A percentile compares a stretch with the other conserved stretches of the same genome.
Conservation (phyloP, 2,113 vertebrate species). For the Apus apus region DNA sequence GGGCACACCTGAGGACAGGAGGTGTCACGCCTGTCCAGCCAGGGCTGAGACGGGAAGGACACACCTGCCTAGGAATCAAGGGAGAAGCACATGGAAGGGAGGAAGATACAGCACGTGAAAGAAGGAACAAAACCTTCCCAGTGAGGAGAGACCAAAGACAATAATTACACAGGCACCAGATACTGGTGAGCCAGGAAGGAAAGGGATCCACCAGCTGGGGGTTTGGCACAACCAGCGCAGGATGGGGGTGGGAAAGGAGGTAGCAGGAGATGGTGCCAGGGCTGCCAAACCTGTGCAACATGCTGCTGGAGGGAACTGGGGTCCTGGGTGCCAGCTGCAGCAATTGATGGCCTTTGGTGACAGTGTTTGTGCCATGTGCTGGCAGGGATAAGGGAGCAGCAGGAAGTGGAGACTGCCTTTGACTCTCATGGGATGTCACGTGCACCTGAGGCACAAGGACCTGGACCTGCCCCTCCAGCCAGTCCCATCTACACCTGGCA, state of each 20-base stretch:
- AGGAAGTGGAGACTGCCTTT: not conserved
- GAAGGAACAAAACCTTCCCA: not conserved
- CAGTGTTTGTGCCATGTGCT: not conserved
- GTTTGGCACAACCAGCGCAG: not conserved
- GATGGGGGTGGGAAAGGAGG: not conserved
- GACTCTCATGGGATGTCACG: accelerated
- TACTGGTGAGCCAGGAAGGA: not conserved
- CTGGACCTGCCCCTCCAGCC: not conserved
- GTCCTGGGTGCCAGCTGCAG: not conserved
- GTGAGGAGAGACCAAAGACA: not conserved
- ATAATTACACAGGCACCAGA: not conserved
- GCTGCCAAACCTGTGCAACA: not conserved
- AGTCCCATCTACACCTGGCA: accelerated
- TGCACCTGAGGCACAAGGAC: not conserved
- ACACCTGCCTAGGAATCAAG: not conserved
- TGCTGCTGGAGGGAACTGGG: accelerated
- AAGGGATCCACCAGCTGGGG: not conserved
- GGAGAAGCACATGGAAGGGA: not conserved
- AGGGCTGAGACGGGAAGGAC: not conserved
- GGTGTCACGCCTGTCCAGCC: not conserved
- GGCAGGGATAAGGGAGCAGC: accelerated
- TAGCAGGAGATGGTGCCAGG: not conserved
- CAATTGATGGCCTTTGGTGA: not conserved
- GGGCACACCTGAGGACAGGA: not conserved
- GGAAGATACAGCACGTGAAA: not conserved